Base-by-base conservation (phyloP, 2,888 invertebrate species). In the Tribolium freemani region DNA sequence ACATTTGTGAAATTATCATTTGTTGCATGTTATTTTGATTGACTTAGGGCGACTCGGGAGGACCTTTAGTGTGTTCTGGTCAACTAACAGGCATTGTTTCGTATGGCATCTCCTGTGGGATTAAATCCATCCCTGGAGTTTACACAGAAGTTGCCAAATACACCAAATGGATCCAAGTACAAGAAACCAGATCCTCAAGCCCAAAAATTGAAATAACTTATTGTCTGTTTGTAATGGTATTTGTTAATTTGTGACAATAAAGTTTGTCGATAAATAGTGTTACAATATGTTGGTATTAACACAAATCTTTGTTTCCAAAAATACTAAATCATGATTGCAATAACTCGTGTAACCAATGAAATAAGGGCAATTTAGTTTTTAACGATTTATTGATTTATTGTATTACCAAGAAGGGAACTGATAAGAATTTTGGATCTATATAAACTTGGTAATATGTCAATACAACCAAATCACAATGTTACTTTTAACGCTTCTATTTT, bases 71-170 rank as follows among this genome's bases (percentile, higher is more conserved):
- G 6, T 67, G 67, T 48, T 11, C 21, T 31, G 31, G 45, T 11
- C 13, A 46, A 5, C 20, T 67, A 6, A 67, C 56, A 3, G 53
- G 58, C 11, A 66, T 71, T 30, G 61, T 51, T n/a, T 58, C 54
- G 26, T 69, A n/a, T 63, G 63, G 61, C 16, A 11, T 9, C 0
- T 30, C 13, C n/a, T 66, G 48, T 31, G 67, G 54, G 8, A 3
- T 13, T 13, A 1, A 9, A 31, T 10, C 1, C 30, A 10, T 38
- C 21, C 56, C 56, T n/a, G 67, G 67, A 11, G 57, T 67, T 4
- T 67, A 67, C 26, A 67, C 67, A 30, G 67, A 67, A 30, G 67
- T 67, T 3, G 46, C 67, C 2, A 56, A 57, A 30, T 67, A 57
- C 30, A 6, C 26, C 30, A 38, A 67, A 8, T 67, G 67, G 67